Conservation (phyloP, 2,888 invertebrate genomes). For the Eulithis prunata region DNA sequence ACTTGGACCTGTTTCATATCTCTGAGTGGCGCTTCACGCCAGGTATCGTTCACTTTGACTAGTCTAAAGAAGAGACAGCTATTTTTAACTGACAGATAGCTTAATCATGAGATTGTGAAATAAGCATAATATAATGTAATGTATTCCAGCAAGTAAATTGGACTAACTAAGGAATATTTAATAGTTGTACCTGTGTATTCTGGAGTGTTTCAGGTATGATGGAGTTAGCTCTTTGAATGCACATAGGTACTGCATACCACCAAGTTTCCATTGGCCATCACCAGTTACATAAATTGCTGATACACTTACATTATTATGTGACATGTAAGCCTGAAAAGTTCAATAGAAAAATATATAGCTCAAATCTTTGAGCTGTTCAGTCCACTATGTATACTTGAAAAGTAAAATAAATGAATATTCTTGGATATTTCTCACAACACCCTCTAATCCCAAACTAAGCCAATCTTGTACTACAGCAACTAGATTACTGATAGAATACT, state of each 20-base stretch:
- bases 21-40: no score
- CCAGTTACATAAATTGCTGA: constrained; percentile 92
- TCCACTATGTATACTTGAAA: neutral
- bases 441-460: no score
- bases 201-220: constrained; percentile 87
- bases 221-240: constrained; percentile 87
- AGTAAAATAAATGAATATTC: neutral
- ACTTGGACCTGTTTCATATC: no score
- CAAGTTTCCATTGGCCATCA: constrained; percentile 95
- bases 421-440: no score
- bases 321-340: constrained; percentile 85
- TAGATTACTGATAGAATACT: no score
- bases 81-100: no score
- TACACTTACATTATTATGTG: constrained; percentile 93
- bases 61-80: no score
- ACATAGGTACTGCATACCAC: constrained; percentile 92
- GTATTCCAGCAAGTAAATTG: no score
- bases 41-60: no score
- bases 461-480: no score
- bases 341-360: neutral
- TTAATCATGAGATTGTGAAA: no score
- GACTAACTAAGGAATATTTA: neutral
- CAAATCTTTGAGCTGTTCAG: neutral
- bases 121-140: no score
- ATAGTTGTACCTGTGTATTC: constrained; percentile 77